These are phyloP conservation scores for Melanophora roralis DNA, from an alignment of 2,888 invertebrate genomes.

Conservation along the genomic window DNA sequence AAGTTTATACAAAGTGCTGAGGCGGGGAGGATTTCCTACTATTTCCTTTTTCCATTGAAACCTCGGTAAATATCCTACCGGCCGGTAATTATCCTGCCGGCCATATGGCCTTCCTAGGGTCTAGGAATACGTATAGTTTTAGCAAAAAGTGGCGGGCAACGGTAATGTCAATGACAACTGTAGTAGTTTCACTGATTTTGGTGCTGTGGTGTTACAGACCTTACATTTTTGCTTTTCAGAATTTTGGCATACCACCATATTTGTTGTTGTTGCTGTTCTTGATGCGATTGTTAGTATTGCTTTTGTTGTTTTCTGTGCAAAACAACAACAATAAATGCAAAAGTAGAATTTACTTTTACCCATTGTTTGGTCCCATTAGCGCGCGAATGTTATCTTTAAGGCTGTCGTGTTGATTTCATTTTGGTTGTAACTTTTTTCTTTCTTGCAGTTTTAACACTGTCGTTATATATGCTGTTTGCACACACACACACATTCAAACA, in stretches of 20 bases:
- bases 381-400: slow-evolving; percentile 72
- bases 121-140: no score
- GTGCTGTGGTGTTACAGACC: no score
- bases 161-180: no score
- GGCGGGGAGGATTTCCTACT: no score
- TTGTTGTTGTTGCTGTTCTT: neutral
- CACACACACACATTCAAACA: neutral
- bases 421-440: slow-evolving; percentile 50
- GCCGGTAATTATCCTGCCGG: no score
- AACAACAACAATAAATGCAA: slow-evolving; percentile 21
- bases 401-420: slow-evolving; percentile 70
- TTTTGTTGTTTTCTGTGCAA: slow-evolving; percentile 31
- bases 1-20: no score
- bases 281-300: slow-evolving; percentile 10
- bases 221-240: no score
- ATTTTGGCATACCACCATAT: slow-evolving; percentile 35
- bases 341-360: slow-evolving; percentile 65
- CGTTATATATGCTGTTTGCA: neutral
- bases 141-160: no score
- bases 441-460: slow-evolving; percentile 35
- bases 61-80: no score
- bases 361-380: slow-evolving; percentile 76
- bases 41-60: no score
- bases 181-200: neutral
- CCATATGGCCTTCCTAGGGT: no score